Percentiles rank a stretch among this genome's conserved stretches.
phyloP scores from a whole-genome alignment of 2,113 vertebrate species.

The Brachypteracias leptosomus region DNA sequence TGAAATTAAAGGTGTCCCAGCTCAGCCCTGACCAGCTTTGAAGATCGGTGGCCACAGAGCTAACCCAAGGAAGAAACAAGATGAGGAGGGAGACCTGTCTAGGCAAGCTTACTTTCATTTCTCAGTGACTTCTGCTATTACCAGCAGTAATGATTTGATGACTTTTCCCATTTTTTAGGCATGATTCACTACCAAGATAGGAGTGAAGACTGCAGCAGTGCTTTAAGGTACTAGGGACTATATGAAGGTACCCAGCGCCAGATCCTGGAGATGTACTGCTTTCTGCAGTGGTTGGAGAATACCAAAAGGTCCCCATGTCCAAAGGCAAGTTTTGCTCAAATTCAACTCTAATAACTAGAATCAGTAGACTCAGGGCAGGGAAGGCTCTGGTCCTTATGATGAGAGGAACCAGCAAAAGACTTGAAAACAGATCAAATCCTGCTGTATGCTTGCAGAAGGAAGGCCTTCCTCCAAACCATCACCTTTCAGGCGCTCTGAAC shows the following conservation, averaged over 20 bases:
- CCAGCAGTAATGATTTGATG: neutral
- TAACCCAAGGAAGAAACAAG: neutral
- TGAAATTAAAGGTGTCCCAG: neutral
- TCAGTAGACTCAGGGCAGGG: neutral
- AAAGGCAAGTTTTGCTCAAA: neutral
- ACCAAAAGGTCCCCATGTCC: neutral
- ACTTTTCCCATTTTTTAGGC: neutral
- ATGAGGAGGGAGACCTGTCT: fast-evolving
- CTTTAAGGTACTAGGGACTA: neutral
- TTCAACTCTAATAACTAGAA: neutral
- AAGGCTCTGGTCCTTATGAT: neutral
- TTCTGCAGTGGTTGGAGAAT: neutral
- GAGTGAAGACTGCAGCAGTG: neutral
- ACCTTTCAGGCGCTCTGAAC: neutral
- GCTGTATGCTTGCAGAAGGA: neutral
- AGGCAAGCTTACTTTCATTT: neutral
- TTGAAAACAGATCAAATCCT: neutral
- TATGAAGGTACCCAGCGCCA: neutral
- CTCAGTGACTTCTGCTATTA: neutral
- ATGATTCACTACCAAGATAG: neutral
- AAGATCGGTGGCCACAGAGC: too few relatives aligned
- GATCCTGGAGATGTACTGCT: fast-evolving
- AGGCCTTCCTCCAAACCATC: neutral
- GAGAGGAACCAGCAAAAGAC: neutral
- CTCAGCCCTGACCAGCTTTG: neutral